Evolutionary conservation across 2,113 vertebrate genomes (phyloP), one percentile per base, ranked within the genome.

Genomic region (Camelus dromedarius): DNA sequence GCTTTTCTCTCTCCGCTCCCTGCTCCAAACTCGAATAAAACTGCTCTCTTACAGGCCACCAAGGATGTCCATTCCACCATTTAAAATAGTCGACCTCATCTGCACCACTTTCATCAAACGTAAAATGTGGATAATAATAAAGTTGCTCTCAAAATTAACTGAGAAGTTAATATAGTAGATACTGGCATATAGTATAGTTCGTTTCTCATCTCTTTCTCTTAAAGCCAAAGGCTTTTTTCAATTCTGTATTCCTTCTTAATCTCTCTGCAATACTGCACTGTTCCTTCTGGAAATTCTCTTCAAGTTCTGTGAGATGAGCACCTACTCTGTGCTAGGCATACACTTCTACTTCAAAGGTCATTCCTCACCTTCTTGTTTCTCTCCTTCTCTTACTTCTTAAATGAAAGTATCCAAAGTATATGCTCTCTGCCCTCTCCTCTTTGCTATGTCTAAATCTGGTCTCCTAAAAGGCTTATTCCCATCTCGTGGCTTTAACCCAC

Each of bases 201-300:
- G 30, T 86, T 88, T 89, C 46, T 64, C 26, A 58, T 50, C 26
- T 15, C 22, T 84, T 73, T 88, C 50, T 84, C 64, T 89, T 64
- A 79, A 89, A 73, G 38, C 22, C 42, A 62, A 96, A 85, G 67
- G 5, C 58, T 72, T 81, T 91, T 70, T 52, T 87, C 89, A 91
- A 52, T 60, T 38, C 75, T 67, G 70, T 48, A 62, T 28, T 80
- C 83, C 52, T 67, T 80, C 50, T 92, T 94, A 76, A 38, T 83
- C n/a, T 56, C 50, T 91, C 56, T 83, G 62, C 35, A 89, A 46
- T 16, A 64, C 22, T 42, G 50, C 56, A 75, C 64, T 91, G 30
- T 35, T 38, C 56, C 54, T 93, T 79, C 50, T 60, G 54, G 10
- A 54, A 82, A 86, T 83, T 79, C 48, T 89, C 54, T 56, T 80